Evolutionary conservation across 2,888 invertebrate species (phyloP), one percentile per base, ranked within the genome.

Genomic region (Melipona bicolor): DNA sequence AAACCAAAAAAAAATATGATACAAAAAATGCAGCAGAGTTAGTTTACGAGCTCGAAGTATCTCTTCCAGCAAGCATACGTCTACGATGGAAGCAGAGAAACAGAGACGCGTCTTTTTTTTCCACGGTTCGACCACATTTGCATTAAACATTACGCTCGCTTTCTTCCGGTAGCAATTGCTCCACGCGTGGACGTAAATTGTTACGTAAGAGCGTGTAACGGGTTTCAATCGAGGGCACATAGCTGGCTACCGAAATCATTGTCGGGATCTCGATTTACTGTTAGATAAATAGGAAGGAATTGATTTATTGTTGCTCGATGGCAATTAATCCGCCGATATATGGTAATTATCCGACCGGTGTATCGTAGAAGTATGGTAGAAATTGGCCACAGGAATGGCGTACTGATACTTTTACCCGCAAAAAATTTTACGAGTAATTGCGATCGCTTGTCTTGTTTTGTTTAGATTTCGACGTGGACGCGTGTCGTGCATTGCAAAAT

Each of bases 111-210:
- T 24, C 9, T 11, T 43, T 50, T 50, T 36, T 59, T 9, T 27
- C 36, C 65, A 70, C 71, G 50, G 52, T 36, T 49, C 59, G 65
- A 77, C 32, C 83, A 61, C 62, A 77, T 83, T 84, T 80, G 77
- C 77, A 72, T 85, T 64, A 61, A 85, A 77, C 77, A 78, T 43
- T 21, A 62, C n/a, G 73, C 67, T 32, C 75, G 24, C 68, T 78
- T 72, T 84, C 85, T 85, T 85, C 85, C 85, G 81, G 79, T 50
- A 52, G 67, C 21, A 32, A 61, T 78, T 54, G 54, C 49, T 13
- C 67, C 54, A 67, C 52, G 65, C 9, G 43, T 61, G 61, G 17
- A 65, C 56, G n/a, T 6, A 15, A 49, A 64, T 71, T 52, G 43
- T 84, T 84, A n/a, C 84, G 56, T 62, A 84, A 84, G 56, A 27